Conservation (phyloP, 92 coral and sea anemone species). For the Palythoa caribaeorum region DNA sequence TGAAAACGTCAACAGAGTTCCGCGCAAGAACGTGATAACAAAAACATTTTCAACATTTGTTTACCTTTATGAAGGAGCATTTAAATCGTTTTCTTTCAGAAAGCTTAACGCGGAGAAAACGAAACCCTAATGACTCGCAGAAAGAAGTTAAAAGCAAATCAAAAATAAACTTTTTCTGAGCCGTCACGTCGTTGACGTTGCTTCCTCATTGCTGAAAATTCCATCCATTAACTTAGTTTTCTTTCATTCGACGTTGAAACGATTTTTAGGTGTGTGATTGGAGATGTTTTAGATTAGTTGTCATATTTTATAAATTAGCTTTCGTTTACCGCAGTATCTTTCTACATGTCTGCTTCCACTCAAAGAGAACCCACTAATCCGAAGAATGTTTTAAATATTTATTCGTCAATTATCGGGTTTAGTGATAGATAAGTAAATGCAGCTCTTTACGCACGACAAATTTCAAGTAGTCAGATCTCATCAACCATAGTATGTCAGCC, state of each 20-base stretch:
- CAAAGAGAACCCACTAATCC: background rate
- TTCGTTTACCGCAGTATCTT: constrained; percentile 1
- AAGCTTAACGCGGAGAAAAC: too few species aligned
- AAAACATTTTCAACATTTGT: too few species aligned
- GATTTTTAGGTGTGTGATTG: background rate
- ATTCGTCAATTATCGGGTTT: constrained; percentile 21
- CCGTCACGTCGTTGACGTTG: too few species aligned
- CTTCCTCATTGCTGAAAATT: too few species aligned
- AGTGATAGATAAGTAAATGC: background rate
- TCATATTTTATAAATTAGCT: background rate
- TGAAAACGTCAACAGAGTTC: too few species aligned
- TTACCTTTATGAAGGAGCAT: too few species aligned
- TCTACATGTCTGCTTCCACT: background rate
- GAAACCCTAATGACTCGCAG: too few species aligned
- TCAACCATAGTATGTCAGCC: background rate
- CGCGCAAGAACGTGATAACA: too few species aligned
- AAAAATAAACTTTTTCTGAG: too few species aligned
- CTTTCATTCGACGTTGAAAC: background rate
- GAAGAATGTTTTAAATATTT: constrained; percentile 12
- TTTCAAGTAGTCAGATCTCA: background rate
- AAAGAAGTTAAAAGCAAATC: too few species aligned
- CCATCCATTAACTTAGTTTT: background rate
- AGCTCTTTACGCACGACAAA: background rate
- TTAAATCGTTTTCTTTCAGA: too few species aligned
- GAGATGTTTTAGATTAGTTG: background rate